Percentiles rank a stretch among this genome's conserved stretches.
These are phyloP conservation scores for Lepas anatifera DNA, from an alignment of 2,888 invertebrate species.

Conservation along the genomic window DNA sequence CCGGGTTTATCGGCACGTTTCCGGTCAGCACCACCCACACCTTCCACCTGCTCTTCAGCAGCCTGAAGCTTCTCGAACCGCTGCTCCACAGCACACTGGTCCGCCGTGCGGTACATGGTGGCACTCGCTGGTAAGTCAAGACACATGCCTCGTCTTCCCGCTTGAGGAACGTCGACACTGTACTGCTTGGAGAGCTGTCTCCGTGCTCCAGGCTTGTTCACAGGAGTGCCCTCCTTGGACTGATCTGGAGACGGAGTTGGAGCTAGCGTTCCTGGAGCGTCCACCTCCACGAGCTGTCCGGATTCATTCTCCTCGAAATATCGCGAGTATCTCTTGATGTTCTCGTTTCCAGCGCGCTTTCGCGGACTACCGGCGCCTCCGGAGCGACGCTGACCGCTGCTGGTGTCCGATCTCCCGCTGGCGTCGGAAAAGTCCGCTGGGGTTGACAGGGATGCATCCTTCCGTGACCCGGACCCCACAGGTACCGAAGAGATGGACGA, in stretches of 20 bases:
- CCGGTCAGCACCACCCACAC: too few species aligned
- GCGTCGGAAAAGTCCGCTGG: not conserved
- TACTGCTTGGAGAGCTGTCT: slow-evolving; percentile 5
- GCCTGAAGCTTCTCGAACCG: too few species aligned
- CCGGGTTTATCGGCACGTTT: not conserved
- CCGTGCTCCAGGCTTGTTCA: not conserved
- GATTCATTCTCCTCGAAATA: slow-evolving; percentile 4
- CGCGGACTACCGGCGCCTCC: not conserved
- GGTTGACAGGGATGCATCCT: not conserved
- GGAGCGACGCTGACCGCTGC: not conserved
- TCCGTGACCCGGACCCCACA: not conserved
- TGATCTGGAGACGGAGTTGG: not conserved
- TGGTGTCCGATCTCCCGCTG: not conserved
- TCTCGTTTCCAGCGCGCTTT: not conserved
- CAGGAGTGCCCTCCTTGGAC: not conserved
- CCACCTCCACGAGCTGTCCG: slow-evolving; percentile 2
- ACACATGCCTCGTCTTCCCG: not conserved
- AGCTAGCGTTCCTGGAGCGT: not conserved
- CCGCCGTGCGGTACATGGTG: not conserved
- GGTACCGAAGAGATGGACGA: not conserved
- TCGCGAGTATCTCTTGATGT: not conserved
- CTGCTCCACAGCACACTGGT: too few species aligned
- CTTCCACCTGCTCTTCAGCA: too few species aligned
- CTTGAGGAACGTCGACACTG: not conserved
- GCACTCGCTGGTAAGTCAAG: slow-evolving; percentile 19